These are phyloP conservation scores for Anseranas semipalmata DNA, from an alignment of 2,113 vertebrate genomes.

Conservation along the genomic window DNA sequence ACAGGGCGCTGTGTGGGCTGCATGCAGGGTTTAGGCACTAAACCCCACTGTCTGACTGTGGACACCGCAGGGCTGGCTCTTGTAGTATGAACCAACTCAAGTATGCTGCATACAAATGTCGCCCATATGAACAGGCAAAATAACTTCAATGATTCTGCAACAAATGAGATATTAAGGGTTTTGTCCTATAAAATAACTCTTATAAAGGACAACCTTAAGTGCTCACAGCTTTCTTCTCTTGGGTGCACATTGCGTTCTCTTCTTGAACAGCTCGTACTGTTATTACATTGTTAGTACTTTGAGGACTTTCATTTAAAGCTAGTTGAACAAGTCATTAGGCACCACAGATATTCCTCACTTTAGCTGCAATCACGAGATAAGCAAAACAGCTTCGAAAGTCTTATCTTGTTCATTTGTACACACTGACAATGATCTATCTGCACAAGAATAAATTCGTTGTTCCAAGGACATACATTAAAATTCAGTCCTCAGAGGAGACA, in stretches of 20 bases:
- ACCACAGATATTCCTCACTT: conserved; percentile 2
- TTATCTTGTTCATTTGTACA: conserved; percentile 23
- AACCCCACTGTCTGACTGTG: neutral
- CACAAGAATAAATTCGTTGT: neutral
- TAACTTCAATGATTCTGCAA: neutral
- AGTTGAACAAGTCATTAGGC: neutral
- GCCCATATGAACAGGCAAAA: neutral
- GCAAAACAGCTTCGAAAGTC: neutral
- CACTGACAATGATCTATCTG: neutral
- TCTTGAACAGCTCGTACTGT: neutral
- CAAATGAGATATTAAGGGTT: neutral
- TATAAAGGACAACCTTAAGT: neutral
- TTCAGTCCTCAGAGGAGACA: neutral
- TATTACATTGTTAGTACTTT: neutral
- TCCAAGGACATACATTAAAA: neutral
- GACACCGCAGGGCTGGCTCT: neutral
- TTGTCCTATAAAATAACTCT: neutral
- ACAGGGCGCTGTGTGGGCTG: neutral
- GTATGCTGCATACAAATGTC: neutral
- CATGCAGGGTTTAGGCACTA: neutral
- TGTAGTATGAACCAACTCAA: neutral
- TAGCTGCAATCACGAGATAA: conserved; percentile 13
- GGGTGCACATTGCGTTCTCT: neutral
- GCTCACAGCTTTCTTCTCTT: neutral
- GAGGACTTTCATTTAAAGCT: neutral